Base-by-base conservation (phyloP, 2,113 vertebrate species). In the Embiotoca jacksoni region DNA sequence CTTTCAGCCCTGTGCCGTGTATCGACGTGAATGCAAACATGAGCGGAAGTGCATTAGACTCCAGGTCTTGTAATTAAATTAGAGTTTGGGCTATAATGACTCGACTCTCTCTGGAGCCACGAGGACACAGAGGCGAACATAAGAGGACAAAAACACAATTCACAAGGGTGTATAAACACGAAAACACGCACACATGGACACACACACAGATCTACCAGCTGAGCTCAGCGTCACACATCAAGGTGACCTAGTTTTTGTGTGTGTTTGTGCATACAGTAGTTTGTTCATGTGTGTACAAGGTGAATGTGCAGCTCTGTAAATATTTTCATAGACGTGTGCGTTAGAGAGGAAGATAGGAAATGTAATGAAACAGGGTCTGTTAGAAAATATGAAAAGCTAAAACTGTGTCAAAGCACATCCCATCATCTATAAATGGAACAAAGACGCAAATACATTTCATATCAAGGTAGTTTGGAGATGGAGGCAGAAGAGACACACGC, bases 181-280 rank as follows among this genome's bases (percentile, higher is more conserved):
- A 8, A 63, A 50, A 75, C 54, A 78, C 41, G 76, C 52, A 63
- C 57, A 49, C 32, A 57, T 36, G 63, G 47, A 81, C 32, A 52
- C 57, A 23, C 6, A 64, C 46, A 85, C 5, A 35, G 1, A 75
- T 31, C 59, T 10, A 80, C 67, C 47, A 71, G 80, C 72, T 82
- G 83, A 86, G 84, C 80, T 70, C 82, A 88, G 68, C 72, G 1
- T 75, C 76, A 68, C 81, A 84, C 74, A 81, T 57, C 78, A 93
- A 84, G 79, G 89, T 92, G 90, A 92, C 89, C 89, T 90, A 89
- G 72, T 87, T 90, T 73, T 65, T 72, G 62, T 65, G 30, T 75
- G 66, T 36, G 36, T 53, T 14, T 71, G 68, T 72, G 62, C 53
- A 76, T 82, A 74, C 61, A 58, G 35, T 57, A 30, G 49, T 81